Conservation (phyloP, 1,140 invertebrate genomes). For the Gerris buenoi region DNA sequence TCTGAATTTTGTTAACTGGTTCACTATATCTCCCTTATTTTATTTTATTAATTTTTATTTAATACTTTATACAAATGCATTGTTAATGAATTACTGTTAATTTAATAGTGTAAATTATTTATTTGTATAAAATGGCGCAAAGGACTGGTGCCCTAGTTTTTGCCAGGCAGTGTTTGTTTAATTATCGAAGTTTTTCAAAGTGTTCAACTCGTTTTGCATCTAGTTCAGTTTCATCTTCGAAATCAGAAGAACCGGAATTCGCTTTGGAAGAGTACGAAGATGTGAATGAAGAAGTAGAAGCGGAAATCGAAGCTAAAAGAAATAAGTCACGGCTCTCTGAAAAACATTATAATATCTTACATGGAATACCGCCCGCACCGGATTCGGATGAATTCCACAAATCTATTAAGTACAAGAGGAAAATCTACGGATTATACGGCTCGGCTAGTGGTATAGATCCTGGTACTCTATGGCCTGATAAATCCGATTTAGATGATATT, state of each 20-base stretch:
- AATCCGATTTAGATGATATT: constrained; percentile 37
- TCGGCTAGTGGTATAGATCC: constrained; percentile 26
- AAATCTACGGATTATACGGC: constrained; percentile 42
- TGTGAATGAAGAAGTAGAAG: constrained; percentile 9
- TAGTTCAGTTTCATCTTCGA: not conserved
- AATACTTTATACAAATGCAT: no score
- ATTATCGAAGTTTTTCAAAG: no score
- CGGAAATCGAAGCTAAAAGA: constrained; percentile 31
- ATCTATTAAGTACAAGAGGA: constrained; percentile 40
- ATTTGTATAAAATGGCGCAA: no score
- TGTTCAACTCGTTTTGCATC: no score
- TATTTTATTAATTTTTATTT: no score
- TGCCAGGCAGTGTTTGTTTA: no score
- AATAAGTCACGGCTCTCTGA: constrained; percentile 42
- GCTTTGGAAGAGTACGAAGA: constrained; percentile 5
- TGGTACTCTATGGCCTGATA: constrained; percentile 41
- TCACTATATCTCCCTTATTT: no score
- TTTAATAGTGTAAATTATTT: no score
- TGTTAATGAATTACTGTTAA: no score
- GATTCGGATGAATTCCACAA: constrained; percentile 33
- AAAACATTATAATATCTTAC: constrained; percentile 37
- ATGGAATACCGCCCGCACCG: constrained; percentile 34
- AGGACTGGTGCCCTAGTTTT: no score
- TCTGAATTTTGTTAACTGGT: no score
- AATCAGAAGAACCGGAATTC: constrained; percentile 3